A percentile compares a stretch with the other conserved stretches of the same genome.
phyloP scores from a whole-genome alignment of 2,888 invertebrate genomes.

The Dromius quadrimaculatus region DNA sequence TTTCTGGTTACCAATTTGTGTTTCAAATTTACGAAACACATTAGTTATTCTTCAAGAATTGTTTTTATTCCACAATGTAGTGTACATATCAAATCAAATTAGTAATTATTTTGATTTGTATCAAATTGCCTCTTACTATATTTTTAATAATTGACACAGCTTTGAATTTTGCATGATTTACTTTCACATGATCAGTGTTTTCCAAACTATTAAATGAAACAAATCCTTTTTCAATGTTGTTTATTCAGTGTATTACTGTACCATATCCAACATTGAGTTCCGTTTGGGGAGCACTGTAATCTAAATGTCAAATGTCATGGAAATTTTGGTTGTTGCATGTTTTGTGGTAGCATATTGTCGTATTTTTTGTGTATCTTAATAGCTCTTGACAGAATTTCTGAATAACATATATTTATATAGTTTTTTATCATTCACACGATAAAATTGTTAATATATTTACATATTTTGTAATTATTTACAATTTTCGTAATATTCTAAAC shows the following conservation, averaged over 20 bases:
- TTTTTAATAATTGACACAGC: too few species aligned
- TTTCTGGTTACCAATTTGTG: too few species aligned
- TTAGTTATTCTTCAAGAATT: too few species aligned
- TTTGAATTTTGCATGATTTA: too few species aligned
- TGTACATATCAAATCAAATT: too few species aligned
- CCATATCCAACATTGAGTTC: constrained; percentile 1
- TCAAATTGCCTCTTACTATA: too few species aligned
- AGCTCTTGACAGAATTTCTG: constrained; percentile 1
- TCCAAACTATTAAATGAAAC: constrained; percentile 4
- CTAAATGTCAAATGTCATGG: constrained; percentile 24
- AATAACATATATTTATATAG: constrained; percentile 22
- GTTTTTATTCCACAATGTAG: too few species aligned
- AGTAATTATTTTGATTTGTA: too few species aligned
- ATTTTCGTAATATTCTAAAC: constrained; percentile 25
- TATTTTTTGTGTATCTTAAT: constrained; percentile 27
- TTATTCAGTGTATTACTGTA: neutral
- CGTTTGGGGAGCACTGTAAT: constrained; percentile 25
- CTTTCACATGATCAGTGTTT: constrained; percentile 31
- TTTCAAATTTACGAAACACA: too few species aligned
- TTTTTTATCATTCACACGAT: constrained; percentile 26
- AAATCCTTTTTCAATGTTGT: constrained; percentile 8
- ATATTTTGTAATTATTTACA: constrained; percentile 30
- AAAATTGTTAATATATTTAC: constrained; percentile 16
- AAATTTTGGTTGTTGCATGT: constrained; percentile 29
- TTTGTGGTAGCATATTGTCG: constrained; percentile 30